Conservation (phyloP, 2,797 vertebrate genomes). For the Cichlasoma orientale region DNA sequence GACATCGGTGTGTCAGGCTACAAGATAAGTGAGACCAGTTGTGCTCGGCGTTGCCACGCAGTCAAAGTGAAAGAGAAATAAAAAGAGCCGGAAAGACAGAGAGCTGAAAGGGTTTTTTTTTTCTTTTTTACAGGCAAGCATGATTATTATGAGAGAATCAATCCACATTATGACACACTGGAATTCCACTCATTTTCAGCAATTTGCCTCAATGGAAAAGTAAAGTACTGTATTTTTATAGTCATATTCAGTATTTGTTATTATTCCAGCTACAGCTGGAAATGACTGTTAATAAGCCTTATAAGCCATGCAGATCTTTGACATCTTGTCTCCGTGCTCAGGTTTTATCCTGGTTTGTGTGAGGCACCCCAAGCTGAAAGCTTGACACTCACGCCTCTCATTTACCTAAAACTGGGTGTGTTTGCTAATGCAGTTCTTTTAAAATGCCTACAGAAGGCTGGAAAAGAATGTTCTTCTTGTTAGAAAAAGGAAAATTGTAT, state of each 20-base stretch:
- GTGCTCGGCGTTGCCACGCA: slow-evolving; percentile 54
- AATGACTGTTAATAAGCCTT: slow-evolving; percentile 63
- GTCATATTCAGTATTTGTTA: slow-evolving; percentile 65
- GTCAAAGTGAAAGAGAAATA: slow-evolving; percentile 62
- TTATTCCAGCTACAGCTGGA: slow-evolving; percentile 43
- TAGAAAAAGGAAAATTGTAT: background rate
- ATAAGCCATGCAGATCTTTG: slow-evolving; percentile 43
- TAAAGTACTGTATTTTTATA: slow-evolving; percentile 67
- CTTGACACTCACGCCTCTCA: slow-evolving; percentile 30
- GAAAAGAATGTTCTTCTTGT: background rate
- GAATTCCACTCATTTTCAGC: slow-evolving; percentile 66
- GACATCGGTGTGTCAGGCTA: slow-evolving; percentile 27
- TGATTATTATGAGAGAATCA: slow-evolving; percentile 72
- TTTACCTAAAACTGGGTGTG: slow-evolving; percentile 26
- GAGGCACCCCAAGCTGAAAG: slow-evolving; percentile 25
- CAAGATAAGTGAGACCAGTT: slow-evolving; percentile 44
- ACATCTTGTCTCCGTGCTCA: slow-evolving; percentile 52
- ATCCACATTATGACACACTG: slow-evolving; percentile 68
- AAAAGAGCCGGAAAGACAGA: slow-evolving; percentile 52
- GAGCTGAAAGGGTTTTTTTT: slow-evolving; percentile 59
- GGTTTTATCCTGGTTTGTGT: slow-evolving; percentile 37
- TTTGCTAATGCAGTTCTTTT: background rate
- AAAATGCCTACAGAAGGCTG: slow-evolving; percentile 1
- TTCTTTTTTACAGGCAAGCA: slow-evolving; percentile 55
- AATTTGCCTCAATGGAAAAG: slow-evolving; percentile 52